Evolutionary conservation across 2,797 vertebrate genomes (phyloP).

Genomic region (Manis crassicaudata): DNA sequence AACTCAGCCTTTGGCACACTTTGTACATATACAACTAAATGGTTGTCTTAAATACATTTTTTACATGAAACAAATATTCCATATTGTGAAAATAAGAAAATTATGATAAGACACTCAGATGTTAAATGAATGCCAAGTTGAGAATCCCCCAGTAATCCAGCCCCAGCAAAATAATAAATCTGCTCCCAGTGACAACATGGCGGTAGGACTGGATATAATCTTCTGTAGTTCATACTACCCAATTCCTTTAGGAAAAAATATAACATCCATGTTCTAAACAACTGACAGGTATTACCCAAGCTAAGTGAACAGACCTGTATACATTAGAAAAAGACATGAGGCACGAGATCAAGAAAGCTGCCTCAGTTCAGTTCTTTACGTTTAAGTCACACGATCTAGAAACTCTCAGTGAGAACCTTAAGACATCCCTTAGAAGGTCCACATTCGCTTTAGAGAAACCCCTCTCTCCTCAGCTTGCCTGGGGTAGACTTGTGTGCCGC

Average conservation of each 20-base stretch:
- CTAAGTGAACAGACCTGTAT: background rate
- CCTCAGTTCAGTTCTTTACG: background rate
- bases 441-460: background rate
- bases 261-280: background rate
- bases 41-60: background rate
- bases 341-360: background rate
- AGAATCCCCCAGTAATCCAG: background rate
- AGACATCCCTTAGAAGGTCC: background rate
- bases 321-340: background rate
- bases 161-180: background rate
- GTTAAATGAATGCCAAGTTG: background rate
- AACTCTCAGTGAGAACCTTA: background rate
- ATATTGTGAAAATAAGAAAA: constrained; percentile 2
- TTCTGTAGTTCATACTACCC: background rate
- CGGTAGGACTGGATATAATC: background rate
- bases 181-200: background rate
- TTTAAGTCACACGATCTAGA: background rate
- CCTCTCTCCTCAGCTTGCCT: background rate
- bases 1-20: background rate
- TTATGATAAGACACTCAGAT: background rate
- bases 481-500: background rate
- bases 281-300: background rate
- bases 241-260: background rate
- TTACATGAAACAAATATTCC: background rate
- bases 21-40: background rate